Conservation (phyloP, 2,888 invertebrate genomes). For the Pristionchus mayeri region DNA sequence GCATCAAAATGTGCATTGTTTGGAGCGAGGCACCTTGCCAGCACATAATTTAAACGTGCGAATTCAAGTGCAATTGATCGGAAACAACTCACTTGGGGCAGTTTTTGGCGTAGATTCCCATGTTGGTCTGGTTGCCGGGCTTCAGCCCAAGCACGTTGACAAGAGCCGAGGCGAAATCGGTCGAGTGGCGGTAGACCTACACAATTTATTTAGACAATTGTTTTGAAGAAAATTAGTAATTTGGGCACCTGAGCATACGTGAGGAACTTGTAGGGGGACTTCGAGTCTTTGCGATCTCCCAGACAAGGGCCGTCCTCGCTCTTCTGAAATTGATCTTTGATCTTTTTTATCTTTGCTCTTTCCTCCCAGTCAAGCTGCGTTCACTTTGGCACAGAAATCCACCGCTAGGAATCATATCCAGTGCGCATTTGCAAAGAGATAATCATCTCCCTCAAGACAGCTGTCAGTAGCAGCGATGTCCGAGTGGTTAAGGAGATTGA, state of each 20-base stretch:
- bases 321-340: conserved; percentile 54
- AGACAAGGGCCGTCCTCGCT: conserved; percentile 67
- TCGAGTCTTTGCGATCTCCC: conserved; percentile 60
- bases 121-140: conserved; percentile 81
- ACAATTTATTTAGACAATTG: neutral
- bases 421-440: too few relatives aligned
- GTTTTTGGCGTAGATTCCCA: conserved; percentile 96
- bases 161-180: conserved; percentile 49
- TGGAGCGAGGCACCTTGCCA: too few relatives aligned
- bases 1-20: too few relatives aligned
- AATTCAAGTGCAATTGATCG: too few relatives aligned
- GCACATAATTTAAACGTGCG: too few relatives aligned
- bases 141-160: conserved; percentile 41
- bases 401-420: too few relatives aligned
- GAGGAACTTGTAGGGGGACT: conserved; percentile 62
- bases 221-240: neutral
- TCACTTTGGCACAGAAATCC: too few relatives aligned
- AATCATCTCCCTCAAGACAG: too few relatives aligned
- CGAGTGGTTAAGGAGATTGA: conserved; percentile 57
- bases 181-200: conserved; percentile 45
- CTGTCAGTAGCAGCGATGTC: conserved; percentile 47
- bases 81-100: neutral
- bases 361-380: too few relatives aligned
- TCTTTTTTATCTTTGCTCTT: neutral
- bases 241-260: conserved; percentile 63